Evolutionary conservation across 2,113 vertebrate genomes (phyloP), one percentile per base, ranked within the genome.

Genomic region (Gambusia affinis): DNA sequence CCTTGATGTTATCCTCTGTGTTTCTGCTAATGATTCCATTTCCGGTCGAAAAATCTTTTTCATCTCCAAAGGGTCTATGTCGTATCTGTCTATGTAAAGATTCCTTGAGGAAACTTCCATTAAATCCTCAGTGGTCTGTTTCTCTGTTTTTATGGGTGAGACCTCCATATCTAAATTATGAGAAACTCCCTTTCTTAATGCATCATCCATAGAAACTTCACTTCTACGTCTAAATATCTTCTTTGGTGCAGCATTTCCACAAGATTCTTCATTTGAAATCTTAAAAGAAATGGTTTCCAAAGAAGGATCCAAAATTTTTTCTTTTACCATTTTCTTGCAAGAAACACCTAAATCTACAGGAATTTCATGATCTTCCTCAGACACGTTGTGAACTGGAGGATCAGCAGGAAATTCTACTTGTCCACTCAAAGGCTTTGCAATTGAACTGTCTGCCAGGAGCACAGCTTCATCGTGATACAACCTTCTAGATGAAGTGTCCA

Each of bases 381-480:
- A 83, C 22, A 75, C 39, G 82, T 84, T 91, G 57, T 33, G 47
- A 76, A 87, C 30, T 61, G 88, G 84, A 39, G 42, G 54, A 75
- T 91, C 85, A 76, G 73, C 30, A 65, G 35, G 57, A 72, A 60
- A 54, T 12, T 92, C 92, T 7, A 44, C 14, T 44, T 92, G 84
- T 72, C 85, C 88, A 42, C 66, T 81, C 54, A 80, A 70, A 71
- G 82, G 51, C 44, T 87, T 94, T 65, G 73, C 35, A 12, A 82
- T 42, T 24, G 82, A 76, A 37, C 63, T 71, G 47, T 93, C 90
- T 57, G 85, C 33, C 33, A 87, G 75, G n/a, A 77, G 19, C 28
- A 94, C 92, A 27, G 87, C 47, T n/a, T 92, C 92, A 63, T 93
- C 81, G 4, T 75, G 73, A 62, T 82, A 89, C 29, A 88, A 68